Percentiles rank a stretch among this genome's conserved stretches.
Evolutionary conservation across 2,113 vertebrate species (phyloP).

Genomic region (Brevimyrus niger): DNA sequence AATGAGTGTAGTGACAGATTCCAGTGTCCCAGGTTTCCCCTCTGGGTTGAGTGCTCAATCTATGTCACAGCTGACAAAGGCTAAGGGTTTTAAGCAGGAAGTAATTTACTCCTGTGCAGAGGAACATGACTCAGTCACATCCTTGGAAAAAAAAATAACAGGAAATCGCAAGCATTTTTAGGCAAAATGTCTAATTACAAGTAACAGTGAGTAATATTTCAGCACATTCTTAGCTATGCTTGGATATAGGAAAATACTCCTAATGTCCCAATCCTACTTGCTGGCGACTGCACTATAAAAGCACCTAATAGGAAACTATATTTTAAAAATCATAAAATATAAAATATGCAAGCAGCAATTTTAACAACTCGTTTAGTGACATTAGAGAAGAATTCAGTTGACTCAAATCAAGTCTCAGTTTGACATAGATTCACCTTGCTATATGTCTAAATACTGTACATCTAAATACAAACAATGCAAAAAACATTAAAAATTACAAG

Average conservation of each 20-base stretch:
- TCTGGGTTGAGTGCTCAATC: background rate
- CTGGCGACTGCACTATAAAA: background rate
- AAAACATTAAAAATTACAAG: background rate
- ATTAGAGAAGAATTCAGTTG: background rate
- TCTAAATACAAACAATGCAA: no score
- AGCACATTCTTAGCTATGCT: background rate
- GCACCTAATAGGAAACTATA: background rate
- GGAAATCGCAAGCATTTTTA: background rate
- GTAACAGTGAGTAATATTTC: background rate
- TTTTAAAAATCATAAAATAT: background rate
- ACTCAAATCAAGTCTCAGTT: background rate
- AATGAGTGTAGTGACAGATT: background rate
- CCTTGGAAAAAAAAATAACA: background rate
- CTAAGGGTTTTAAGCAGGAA: background rate
- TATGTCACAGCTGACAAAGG: background rate
- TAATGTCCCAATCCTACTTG: background rate
- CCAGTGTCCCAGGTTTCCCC: background rate
- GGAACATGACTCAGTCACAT: background rate
- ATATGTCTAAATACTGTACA: background rate
- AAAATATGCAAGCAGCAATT: background rate
- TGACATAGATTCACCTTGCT: background rate
- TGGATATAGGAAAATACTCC: background rate
- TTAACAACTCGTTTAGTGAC: background rate
- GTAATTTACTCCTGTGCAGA: background rate
- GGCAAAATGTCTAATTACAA: background rate